Percentiles rank a stretch among this genome's conserved stretches.
Evolutionary conservation across 2,797 vertebrate species (phyloP).

Genomic region (Pachyuromys duprasi): DNA sequence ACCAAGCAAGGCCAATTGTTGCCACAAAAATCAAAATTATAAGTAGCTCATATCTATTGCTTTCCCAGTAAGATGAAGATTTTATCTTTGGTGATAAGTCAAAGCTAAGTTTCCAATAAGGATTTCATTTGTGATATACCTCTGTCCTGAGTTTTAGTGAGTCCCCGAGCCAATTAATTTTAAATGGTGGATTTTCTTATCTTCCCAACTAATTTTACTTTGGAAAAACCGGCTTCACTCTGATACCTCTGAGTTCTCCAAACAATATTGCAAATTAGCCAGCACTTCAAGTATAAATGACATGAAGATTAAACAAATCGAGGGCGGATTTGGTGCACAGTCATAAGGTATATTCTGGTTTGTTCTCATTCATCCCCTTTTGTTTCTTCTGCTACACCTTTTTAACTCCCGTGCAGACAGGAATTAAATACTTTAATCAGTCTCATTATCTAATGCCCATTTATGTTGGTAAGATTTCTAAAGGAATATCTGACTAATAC

Average conservation of each 20-base stretch:
- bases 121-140: constrained; percentile 67
- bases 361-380: constrained; percentile 49
- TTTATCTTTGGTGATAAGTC: constrained; percentile 60
- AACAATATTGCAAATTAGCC: constrained; percentile 79
- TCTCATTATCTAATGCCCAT: constrained; percentile 48
- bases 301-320: constrained; percentile 70
- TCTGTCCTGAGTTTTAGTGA: constrained; percentile 61
- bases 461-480: constrained; percentile 48
- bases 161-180: constrained; percentile 81
- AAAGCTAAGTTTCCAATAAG: constrained; percentile 70
- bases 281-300: constrained; percentile 71
- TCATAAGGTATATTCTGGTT: constrained; percentile 26
- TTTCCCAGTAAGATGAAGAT: constrained; percentile 51
- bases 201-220: constrained; percentile 75
- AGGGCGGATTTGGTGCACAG: constrained; percentile 48
- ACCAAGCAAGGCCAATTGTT: constrained; percentile 33
- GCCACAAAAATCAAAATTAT: constrained; percentile 56
- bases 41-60: constrained; percentile 59
- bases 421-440: constrained; percentile 59
- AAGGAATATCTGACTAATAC: not conserved
- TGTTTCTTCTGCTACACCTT: constrained; percentile 54
- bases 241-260: constrained; percentile 77
- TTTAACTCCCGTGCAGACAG: constrained; percentile 54
- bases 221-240: constrained; percentile 68
- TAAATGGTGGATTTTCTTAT: constrained; percentile 78